Conservation (phyloP, 2,888 invertebrate genomes). For the Lithosia quadra region DNA sequence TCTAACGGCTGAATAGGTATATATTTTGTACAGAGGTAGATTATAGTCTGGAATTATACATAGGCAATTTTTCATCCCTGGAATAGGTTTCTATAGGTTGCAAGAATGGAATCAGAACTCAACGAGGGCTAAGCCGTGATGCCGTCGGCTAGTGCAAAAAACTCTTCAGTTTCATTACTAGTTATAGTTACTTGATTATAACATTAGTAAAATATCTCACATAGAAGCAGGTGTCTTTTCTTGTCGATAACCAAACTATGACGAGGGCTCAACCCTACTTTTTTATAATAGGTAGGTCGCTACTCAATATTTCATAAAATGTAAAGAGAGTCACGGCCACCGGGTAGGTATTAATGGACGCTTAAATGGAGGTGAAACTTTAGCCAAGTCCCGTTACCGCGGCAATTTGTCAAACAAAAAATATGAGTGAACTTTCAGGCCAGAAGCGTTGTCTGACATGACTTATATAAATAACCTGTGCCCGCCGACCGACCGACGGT, state of each 20-base stretch:
- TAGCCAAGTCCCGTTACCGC: constrained; percentile 81
- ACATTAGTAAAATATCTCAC: not conserved
- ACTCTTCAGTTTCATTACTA: not conserved
- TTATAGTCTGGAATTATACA: no score
- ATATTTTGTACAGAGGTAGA: no score
- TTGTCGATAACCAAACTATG: constrained; percentile 1
- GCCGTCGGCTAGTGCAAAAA: no score
- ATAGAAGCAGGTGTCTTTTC: not conserved
- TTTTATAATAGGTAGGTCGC: constrained; percentile 39
- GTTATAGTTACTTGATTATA: not conserved
- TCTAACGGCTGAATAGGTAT: no score
- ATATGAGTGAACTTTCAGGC: constrained; percentile 81
- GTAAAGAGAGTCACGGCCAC: constrained; percentile 67
- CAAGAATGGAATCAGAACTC: no score
- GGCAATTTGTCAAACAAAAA: constrained; percentile 85
- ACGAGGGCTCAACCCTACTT: constrained; percentile 17
- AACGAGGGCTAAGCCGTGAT: no score
- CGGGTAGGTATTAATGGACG: constrained; percentile 75
- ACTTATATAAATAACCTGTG: constrained; percentile 79
- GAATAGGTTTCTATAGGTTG: no score
- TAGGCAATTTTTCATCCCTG: no score
- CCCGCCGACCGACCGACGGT: constrained; percentile 61
- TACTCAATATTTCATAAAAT: constrained; percentile 59
- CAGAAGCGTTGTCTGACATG: constrained; percentile 78
- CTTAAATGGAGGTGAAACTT: constrained; percentile 84